These are phyloP conservation scores for Heliothis subflexa DNA, from an alignment of 1,140 invertebrate species.

Conservation along the genomic window DNA sequence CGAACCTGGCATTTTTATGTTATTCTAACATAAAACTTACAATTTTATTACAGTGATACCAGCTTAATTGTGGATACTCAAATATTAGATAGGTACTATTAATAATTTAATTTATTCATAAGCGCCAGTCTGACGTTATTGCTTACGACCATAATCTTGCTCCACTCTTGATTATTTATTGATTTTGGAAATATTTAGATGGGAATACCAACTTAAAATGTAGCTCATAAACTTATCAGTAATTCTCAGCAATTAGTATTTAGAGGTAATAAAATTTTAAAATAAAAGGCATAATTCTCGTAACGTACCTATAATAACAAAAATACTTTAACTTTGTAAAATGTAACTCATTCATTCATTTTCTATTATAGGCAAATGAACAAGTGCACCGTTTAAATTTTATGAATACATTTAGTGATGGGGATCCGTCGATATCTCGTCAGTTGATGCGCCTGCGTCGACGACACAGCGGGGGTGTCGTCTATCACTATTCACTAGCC, in stretches of 20 bases:
- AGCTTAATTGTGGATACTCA: slow-evolving; percentile 27
- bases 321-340: too few relatives aligned
- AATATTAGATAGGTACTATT: background rate
- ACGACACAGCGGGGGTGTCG: slow-evolving; percentile 49
- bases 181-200: slow-evolving; percentile 13
- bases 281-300: too few relatives aligned
- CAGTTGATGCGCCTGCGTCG: slow-evolving; percentile 2
- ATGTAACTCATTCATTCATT: background rate
- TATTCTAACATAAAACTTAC: background rate
- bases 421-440: slow-evolving; percentile 45
- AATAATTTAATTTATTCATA: slow-evolving; percentile 36
- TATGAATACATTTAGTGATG: slow-evolving; percentile 61
- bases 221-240: background rate
- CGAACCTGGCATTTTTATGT: slow-evolving; percentile 10
- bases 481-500: slow-evolving; percentile 45
- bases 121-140: slow-evolving; percentile 3
- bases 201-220: background rate
- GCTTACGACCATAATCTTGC: slow-evolving; percentile 10
- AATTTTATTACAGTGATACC: slow-evolving; percentile 19
- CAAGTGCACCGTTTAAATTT: slow-evolving; percentile 47
- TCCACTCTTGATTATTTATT: slow-evolving; percentile 24
- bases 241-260: background rate
- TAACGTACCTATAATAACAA: too few relatives aligned
- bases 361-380: slow-evolving; percentile 41
- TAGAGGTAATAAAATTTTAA: background rate